Percentiles rank a stretch among this genome's conserved stretches.
Evolutionary conservation across 2,113 vertebrate genomes (phyloP).

Genomic region (Dipodomys merriami): DNA sequence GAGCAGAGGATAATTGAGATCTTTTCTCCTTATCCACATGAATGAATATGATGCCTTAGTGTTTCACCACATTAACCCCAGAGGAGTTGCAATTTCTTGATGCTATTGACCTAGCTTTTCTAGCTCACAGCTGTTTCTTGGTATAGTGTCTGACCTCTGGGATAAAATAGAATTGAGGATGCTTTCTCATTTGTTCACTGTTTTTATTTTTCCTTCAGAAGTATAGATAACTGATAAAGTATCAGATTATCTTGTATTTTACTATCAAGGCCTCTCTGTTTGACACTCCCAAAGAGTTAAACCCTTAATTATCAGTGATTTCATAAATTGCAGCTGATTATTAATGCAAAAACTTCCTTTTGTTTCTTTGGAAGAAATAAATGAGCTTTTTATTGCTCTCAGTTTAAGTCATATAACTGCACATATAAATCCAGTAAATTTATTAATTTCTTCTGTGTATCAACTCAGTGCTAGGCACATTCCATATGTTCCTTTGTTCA

Average conservation of each 20-base stretch:
- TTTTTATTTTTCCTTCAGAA: conserved; percentile 28
- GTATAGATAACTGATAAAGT: neutral
- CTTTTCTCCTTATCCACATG: conserved; percentile 24
- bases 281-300: neutral
- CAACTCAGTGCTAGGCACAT: neutral
- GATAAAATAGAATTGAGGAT: neutral
- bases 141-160: neutral
- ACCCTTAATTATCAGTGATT: neutral
- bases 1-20: neutral
- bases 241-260: neutral
- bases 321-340: neutral
- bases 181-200: neutral
- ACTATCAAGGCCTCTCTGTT: neutral
- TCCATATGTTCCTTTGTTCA: neutral
- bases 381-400: neutral
- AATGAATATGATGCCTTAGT: neutral
- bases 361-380: conserved; percentile 4
- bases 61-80: neutral
- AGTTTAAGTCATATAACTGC: neutral
- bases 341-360: neutral
- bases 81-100: conserved; percentile 5
- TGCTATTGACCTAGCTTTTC: neutral
- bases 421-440: neutral
- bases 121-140: conserved; percentile 17
- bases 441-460: neutral